phyloP scores from a whole-genome alignment of 2,888 invertebrate genomes.

The Chrysopilus asiliformis region DNA sequence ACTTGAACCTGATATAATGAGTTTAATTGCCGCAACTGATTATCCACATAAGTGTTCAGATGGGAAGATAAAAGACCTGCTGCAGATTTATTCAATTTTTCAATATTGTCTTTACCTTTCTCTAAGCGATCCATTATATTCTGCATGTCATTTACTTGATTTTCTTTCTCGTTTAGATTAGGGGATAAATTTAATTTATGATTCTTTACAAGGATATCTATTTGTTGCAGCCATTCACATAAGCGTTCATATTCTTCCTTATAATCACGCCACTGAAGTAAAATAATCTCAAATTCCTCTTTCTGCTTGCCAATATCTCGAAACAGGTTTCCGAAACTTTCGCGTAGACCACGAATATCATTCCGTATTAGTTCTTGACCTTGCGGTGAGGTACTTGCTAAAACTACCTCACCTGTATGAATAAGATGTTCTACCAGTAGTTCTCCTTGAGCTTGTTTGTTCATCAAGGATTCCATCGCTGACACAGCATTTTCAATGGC shows the following conservation, averaged over 20 bases:
- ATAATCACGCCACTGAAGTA: slow-evolving; percentile 76
- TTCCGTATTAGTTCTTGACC: slow-evolving; percentile 71
- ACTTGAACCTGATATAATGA: slow-evolving; percentile 80
- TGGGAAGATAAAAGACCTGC: slow-evolving; percentile 66
- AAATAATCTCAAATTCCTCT: slow-evolving; percentile 65
- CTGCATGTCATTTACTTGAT: slow-evolving; percentile 69
- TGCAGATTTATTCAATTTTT: slow-evolving; percentile 68
- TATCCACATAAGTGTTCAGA: slow-evolving; percentile 74
- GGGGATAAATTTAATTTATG: slow-evolving; percentile 73
- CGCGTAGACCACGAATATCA: slow-evolving; percentile 72
- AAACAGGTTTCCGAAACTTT: slow-evolving; percentile 73
- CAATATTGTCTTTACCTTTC: slow-evolving; percentile 69
- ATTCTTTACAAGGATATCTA: slow-evolving; percentile 79
- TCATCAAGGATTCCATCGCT: slow-evolving; percentile 71
- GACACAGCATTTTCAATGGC: slow-evolving; percentile 80
- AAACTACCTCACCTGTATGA: slow-evolving; percentile 74
- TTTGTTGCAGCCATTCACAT: slow-evolving; percentile 86
- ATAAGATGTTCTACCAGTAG: slow-evolving; percentile 73
- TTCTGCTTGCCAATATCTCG: slow-evolving; percentile 77
- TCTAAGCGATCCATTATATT: slow-evolving; percentile 59
- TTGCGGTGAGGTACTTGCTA: slow-evolving; percentile 66
- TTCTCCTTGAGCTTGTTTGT: slow-evolving; percentile 85
- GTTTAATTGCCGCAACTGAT: slow-evolving; percentile 72
- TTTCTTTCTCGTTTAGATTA: slow-evolving; percentile 68
- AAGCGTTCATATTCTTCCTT: slow-evolving; percentile 85